These are phyloP conservation scores for Sphaerophoria taeniata DNA, from an alignment of 2,888 invertebrate genomes.

Conservation along the genomic window DNA sequence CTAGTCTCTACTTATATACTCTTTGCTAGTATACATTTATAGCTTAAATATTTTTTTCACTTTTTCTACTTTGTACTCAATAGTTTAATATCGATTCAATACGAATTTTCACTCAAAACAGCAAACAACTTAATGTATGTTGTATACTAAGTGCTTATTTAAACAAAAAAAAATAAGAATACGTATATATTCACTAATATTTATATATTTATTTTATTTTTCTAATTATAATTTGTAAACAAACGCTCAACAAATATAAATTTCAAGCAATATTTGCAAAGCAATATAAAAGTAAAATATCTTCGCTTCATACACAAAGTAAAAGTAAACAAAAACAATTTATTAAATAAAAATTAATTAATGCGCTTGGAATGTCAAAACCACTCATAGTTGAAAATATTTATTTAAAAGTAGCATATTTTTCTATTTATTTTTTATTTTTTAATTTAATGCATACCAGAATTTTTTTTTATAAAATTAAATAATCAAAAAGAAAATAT, in stretches of 20 bases:
- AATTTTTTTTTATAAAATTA: conserved; percentile 30
- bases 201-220: conserved; percentile 35
- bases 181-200: conserved; percentile 52
- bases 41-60: conserved; percentile 63
- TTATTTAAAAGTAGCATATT: conserved; percentile 61
- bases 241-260: conserved; percentile 71
- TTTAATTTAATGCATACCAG: conserved; percentile 58
- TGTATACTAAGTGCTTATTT: conserved; percentile 25
- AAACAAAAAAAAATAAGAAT: conserved; percentile 37
- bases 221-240: conserved; percentile 39
- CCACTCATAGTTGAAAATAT: conserved; percentile 67
- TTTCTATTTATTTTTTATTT: conserved; percentile 22
- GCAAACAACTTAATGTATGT: conserved; percentile 29
- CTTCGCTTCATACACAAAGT: conserved; percentile 70
- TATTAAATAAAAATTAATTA: background rate
- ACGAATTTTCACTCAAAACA: conserved; percentile 33
- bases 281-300: conserved; percentile 56
- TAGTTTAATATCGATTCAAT: conserved; percentile 40
- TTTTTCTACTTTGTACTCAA: conserved; percentile 66
- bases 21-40: conserved; percentile 73
- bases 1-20: conserved; percentile 64
- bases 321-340: conserved; percentile 32
- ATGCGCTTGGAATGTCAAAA: conserved; percentile 72
- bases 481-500: conserved; percentile 23
- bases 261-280: conserved; percentile 69